A percentile compares a stretch with the other conserved stretches of the same genome.
These are phyloP conservation scores for Cichlasoma orientale DNA, from an alignment of 2,797 vertebrate genomes.

Conservation along the genomic window DNA sequence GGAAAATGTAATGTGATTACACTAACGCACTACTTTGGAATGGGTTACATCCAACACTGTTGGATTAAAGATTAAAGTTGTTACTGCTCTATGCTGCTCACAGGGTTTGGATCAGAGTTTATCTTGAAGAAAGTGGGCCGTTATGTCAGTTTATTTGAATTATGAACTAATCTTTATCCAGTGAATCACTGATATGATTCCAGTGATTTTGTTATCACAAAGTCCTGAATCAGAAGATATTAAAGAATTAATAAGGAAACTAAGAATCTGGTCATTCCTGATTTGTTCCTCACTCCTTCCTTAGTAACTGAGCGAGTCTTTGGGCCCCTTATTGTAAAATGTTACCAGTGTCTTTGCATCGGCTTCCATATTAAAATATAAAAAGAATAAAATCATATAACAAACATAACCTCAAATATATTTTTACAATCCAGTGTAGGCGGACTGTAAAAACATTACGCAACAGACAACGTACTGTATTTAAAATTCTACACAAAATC, in stretches of 20 bases:
- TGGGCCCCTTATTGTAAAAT: background rate
- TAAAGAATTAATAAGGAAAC: background rate
- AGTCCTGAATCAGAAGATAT: background rate
- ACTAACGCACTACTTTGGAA: too few species aligned
- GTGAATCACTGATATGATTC: background rate
- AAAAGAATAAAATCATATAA: background rate
- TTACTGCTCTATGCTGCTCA: too few species aligned
- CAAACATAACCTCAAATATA: background rate
- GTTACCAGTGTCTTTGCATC: background rate
- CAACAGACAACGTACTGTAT: too few species aligned
- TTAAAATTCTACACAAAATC: background rate
- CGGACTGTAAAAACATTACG: too few species aligned
- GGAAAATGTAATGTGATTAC: too few species aligned
- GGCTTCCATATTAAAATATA: background rate
- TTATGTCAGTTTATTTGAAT: background rate
- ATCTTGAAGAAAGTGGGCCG: background rate
- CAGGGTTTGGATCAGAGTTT: background rate
- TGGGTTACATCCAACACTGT: too few species aligned
- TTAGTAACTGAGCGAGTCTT: background rate
- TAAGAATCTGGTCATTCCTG: background rate
- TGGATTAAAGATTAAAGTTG: too few species aligned
- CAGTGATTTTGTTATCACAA: background rate
- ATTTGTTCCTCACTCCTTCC: background rate
- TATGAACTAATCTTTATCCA: background rate
- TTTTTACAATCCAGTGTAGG: background rate